Conservation (phyloP, 2,113 vertebrate genomes). For the Onychostoma macrolepis region DNA sequence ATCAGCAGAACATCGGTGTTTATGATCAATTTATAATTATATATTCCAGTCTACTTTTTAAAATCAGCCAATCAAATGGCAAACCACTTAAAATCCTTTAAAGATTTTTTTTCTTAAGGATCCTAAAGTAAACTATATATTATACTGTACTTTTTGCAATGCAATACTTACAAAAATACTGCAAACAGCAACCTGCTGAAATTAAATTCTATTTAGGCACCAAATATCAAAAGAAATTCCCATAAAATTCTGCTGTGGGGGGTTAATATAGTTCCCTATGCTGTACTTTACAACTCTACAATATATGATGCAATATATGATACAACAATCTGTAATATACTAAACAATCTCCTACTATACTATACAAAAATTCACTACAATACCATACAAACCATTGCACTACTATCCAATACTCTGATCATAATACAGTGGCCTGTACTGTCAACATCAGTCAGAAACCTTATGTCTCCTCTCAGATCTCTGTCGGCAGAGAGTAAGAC, state of each 20-base stretch:
- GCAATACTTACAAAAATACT: not conserved
- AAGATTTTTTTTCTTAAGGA: too few relatives aligned
- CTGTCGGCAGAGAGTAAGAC: slow-evolving; percentile 11
- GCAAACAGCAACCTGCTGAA: not conserved
- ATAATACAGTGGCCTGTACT: not conserved
- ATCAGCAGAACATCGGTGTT: not conserved
- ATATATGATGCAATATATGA: not conserved
- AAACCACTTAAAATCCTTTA: not conserved
- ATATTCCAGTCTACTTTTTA: not conserved
- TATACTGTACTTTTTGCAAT: not conserved
- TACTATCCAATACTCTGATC: not conserved
- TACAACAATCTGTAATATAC: not conserved
- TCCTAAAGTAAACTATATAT: not conserved
- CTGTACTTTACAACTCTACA: not conserved
- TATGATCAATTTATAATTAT: not conserved
- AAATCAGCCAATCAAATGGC: not conserved
- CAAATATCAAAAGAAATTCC: not conserved
- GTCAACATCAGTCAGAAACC: not conserved
- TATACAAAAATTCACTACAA: not conserved
- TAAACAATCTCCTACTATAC: not conserved
- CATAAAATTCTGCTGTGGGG: not conserved
- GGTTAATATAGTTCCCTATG: not conserved
- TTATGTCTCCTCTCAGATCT: slow-evolving; percentile 4
- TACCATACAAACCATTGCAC: not conserved
- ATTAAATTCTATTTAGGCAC: not conserved